phyloP scores from a whole-genome alignment of 2,113 vertebrate species.

The Tylochromis polylepis region DNA sequence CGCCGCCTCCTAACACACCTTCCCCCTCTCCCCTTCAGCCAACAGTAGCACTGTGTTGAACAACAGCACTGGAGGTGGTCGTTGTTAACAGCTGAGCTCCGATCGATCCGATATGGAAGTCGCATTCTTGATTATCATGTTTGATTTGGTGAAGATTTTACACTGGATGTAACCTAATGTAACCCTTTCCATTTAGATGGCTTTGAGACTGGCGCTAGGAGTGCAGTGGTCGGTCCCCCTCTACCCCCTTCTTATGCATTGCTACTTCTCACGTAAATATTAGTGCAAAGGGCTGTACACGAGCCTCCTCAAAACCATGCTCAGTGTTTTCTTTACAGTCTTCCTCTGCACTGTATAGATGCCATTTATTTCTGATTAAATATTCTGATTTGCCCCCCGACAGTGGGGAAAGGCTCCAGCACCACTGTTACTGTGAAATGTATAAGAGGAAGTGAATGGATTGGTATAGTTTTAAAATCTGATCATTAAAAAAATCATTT shows the following conservation, averaged over 20 bases:
- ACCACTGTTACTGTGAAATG: background rate
- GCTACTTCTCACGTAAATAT: background rate
- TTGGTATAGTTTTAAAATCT: background rate
- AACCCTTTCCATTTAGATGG: rapidly evolving
- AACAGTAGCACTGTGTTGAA: background rate
- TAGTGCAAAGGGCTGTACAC: background rate
- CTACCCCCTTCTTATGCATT: background rate
- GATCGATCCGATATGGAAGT: background rate
- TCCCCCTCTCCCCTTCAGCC: background rate
- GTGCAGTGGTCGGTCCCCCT: background rate
- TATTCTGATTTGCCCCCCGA: background rate
- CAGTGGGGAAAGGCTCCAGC: background rate
- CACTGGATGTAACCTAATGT: background rate
- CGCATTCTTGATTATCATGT: background rate
- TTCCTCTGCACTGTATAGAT: background rate
- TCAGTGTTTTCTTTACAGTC: background rate
- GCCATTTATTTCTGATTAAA: background rate
- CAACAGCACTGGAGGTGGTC: rapidly evolving
- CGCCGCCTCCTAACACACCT: background rate
- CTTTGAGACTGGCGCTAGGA: background rate
- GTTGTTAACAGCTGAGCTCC: background rate
- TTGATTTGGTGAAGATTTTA: background rate
- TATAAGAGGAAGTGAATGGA: background rate
- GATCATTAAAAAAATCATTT: background rate
- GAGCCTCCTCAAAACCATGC: background rate